Percentiles rank a stretch among this genome's conserved stretches.
Conservation (phyloP, 2,888 invertebrate species). For the Hypolimnas misippus region DNA sequence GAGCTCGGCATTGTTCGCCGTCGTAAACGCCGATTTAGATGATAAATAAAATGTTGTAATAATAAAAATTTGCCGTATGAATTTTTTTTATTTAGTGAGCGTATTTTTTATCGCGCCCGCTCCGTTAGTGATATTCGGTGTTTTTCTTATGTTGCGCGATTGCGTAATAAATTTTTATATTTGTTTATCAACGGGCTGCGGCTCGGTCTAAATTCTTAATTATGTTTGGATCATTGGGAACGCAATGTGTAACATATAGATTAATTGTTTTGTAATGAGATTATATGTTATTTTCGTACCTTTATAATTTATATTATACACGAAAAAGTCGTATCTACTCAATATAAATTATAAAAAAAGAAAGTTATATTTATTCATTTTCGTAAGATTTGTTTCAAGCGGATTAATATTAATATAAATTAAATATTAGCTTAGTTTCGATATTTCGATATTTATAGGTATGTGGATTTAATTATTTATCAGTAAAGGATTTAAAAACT, state of each 20-base stretch:
- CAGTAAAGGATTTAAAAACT: too few species aligned
- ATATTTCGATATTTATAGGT: too few species aligned
- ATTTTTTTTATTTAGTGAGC: slow-evolving; percentile 49
- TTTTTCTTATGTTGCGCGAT: slow-evolving; percentile 41
- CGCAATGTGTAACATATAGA: not conserved
- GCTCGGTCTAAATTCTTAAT: slow-evolving; percentile 27
- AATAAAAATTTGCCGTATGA: slow-evolving; percentile 54
- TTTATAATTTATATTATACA: not conserved
- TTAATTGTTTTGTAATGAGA: not conserved
- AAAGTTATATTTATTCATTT: too few species aligned
- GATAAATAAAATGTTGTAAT: slow-evolving; percentile 82
- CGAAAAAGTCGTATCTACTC: too few species aligned
- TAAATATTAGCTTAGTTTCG: too few species aligned
- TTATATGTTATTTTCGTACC: not conserved
- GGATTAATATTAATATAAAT: too few species aligned
- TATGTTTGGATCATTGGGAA: slow-evolving; percentile 6
- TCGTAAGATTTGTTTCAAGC: too few species aligned
- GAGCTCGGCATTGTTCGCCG: slow-evolving; percentile 79
- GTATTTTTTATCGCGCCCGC: slow-evolving; percentile 47
- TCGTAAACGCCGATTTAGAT: slow-evolving; percentile 84
- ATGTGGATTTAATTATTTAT: too few species aligned
- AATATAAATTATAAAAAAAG: too few species aligned
- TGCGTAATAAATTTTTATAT: slow-evolving; percentile 43
- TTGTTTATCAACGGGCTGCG: slow-evolving; percentile 34
- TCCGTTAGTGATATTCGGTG: slow-evolving; percentile 37